Conservation (phyloP, 2,113 vertebrate genomes). For the Ascaphus truei region DNA sequence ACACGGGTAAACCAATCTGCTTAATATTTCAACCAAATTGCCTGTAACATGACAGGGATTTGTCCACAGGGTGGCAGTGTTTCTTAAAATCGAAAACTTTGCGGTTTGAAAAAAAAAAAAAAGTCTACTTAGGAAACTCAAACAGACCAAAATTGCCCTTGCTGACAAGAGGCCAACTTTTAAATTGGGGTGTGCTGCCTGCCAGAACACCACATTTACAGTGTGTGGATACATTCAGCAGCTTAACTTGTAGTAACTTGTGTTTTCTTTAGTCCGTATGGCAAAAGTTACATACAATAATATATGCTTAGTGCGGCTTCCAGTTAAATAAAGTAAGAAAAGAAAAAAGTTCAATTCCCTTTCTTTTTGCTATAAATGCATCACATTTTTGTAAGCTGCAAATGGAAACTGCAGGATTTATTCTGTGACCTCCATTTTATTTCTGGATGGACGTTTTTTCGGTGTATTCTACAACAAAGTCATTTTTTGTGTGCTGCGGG, state of each 20-base stretch:
- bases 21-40: too few relatives aligned
- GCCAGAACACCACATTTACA: slow-evolving; percentile 2
- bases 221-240: background rate
- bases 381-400: background rate
- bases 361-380: background rate
- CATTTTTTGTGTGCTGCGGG: too few relatives aligned
- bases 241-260: background rate
- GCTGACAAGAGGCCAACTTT: background rate
- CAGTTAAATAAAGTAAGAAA: background rate
- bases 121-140: background rate
- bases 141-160: background rate
- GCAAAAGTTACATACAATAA: background rate
- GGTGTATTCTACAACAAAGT: background rate
- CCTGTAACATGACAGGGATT: too few relatives aligned
- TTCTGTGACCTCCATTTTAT: background rate
- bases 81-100: background rate
- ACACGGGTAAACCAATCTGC: too few relatives aligned
- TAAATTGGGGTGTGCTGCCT: background rate
- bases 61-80: slow-evolving; percentile 24
- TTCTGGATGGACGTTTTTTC: background rate
- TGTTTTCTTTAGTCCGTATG: background rate
- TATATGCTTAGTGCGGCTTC: background rate
- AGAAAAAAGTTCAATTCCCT: background rate
- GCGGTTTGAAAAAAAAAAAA: background rate
- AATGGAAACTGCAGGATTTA: background rate